A percentile compares a stretch with the other conserved stretches of the same genome.
These are phyloP conservation scores for Melipona beecheii DNA, from an alignment of 2,888 invertebrate genomes.

Conservation along the genomic window DNA sequence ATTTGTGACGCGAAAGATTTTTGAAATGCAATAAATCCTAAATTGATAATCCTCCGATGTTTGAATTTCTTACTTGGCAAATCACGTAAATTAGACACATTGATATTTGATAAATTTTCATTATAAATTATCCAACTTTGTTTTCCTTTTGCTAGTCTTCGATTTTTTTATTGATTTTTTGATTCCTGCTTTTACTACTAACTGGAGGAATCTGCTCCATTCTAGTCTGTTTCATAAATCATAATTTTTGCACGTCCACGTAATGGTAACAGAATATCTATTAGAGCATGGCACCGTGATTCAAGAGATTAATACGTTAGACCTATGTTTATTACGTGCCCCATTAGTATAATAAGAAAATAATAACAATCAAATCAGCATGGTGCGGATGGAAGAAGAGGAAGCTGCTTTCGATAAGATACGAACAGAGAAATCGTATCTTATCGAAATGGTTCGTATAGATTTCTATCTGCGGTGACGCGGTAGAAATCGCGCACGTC, in stretches of 20 bases:
- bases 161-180: background rate
- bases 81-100: constrained; percentile 3
- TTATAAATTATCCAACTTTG: background rate
- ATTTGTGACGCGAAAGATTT: background rate
- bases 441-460: constrained; percentile 28
- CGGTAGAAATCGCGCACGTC: constrained; percentile 23
- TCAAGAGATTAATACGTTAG: constrained; percentile 38
- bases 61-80: constrained; percentile 8
- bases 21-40: background rate
- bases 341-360: constrained; percentile 4
- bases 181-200: background rate
- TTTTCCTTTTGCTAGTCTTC: background rate
- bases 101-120: background rate
- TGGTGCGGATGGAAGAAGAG: constrained; percentile 34
- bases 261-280: constrained; percentile 9
- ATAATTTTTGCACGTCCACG: background rate
- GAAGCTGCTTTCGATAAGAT: constrained; percentile 58
- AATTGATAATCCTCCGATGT: background rate
- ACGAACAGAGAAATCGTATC: constrained; percentile 61
- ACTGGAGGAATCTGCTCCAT: background rate
- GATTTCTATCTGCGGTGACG: constrained; percentile 42
- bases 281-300: background rate
- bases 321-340: constrained; percentile 26
- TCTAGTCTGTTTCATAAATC: background rate
- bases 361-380: constrained; percentile 22